These are phyloP conservation scores for Rhinolophus ferrumequinum DNA, from an alignment of 2,113 vertebrate genomes.

Conservation along the genomic window DNA sequence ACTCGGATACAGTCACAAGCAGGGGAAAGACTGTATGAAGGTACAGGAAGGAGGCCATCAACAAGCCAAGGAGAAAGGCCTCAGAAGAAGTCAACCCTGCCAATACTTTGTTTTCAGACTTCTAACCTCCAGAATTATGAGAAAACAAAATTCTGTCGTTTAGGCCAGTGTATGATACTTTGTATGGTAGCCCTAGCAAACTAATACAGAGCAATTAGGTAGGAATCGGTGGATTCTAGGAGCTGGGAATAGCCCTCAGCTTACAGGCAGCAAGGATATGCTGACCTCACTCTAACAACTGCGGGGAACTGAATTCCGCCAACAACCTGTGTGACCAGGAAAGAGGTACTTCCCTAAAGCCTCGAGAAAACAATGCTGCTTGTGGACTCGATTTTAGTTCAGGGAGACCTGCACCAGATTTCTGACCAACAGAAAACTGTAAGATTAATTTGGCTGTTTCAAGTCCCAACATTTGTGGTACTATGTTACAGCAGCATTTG, in stretches of 20 bases:
- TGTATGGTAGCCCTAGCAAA: neutral
- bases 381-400: neutral
- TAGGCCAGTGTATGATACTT: neutral
- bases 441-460: neutral
- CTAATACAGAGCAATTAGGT: neutral
- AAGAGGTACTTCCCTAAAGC: neutral
- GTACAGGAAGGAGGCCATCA: neutral
- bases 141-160: neutral
- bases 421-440: neutral
- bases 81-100: neutral
- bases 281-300: neutral
- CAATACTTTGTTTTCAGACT: neutral
- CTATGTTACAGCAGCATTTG: neutral
- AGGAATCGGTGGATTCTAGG: neutral
- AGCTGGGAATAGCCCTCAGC: neutral
- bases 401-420: neutral
- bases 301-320: neutral
- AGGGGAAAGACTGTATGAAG: neutral
- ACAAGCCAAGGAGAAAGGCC: neutral
- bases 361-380: neutral
- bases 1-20: neutral
- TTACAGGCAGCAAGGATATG: neutral
- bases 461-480: neutral
- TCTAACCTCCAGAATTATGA: neutral
- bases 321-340: neutral